These are phyloP conservation scores for Mystacornis crossleyi DNA, from an alignment of 2,113 vertebrate species.

Conservation along the genomic window DNA sequence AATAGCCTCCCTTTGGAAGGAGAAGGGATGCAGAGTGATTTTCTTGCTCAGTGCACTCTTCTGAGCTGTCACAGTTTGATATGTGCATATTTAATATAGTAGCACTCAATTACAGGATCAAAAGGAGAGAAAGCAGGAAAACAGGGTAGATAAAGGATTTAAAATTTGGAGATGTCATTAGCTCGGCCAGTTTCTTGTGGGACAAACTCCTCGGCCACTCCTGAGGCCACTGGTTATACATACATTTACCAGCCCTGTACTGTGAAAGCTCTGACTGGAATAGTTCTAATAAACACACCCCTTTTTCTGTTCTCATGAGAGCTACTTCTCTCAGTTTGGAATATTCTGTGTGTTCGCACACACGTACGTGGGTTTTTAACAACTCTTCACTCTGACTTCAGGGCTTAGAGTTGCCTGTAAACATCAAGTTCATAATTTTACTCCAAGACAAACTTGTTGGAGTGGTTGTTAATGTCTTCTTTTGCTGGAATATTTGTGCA, in stretches of 20 bases:
- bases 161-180: neutral
- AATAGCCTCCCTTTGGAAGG: neutral
- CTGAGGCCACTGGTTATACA: fast-evolving
- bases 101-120: neutral
- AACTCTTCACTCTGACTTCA: neutral
- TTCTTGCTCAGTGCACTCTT: neutral
- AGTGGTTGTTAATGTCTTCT: neutral
- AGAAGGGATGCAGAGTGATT: neutral
- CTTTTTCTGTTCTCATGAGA: neutral
- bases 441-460: neutral
- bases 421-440: neutral
- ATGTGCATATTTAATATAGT: neutral
- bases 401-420: neutral
- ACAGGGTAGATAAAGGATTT: neutral
- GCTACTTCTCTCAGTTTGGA: neutral
- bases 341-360: neutral
- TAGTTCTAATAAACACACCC: neutral
- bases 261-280: neutral
- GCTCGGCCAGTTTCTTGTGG: neutral
- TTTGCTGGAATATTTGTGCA: neutral
- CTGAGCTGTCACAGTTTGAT: neutral
- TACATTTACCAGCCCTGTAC: neutral
- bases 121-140: neutral
- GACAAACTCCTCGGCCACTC: neutral
- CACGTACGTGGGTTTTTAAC: neutral